Conservation (phyloP, 2,888 invertebrate species). For the Drosophila prolongata region DNA sequence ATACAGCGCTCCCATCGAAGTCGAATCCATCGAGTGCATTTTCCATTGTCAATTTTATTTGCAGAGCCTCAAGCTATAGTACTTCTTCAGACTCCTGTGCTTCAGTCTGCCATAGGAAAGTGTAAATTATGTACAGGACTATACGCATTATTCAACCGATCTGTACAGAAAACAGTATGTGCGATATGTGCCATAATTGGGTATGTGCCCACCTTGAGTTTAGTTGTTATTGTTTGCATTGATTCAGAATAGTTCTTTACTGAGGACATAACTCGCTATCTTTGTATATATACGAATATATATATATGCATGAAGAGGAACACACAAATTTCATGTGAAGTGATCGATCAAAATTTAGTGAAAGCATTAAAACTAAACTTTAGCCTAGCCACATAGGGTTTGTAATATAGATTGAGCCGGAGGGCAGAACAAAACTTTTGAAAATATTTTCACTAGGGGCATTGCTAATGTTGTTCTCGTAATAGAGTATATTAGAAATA, state of each 20-base stretch:
- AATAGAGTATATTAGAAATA: slow-evolving; percentile 37
- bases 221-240: slow-evolving; percentile 41
- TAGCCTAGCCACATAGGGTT: slow-evolving; percentile 42
- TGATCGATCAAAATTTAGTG: slow-evolving; percentile 72
- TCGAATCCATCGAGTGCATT: slow-evolving; percentile 33
- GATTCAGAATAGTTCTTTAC: slow-evolving; percentile 14
- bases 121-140: slow-evolving; percentile 52
- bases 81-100: slow-evolving; percentile 20
- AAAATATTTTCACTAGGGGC: slow-evolving; percentile 48
- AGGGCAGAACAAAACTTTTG: slow-evolving; percentile 28
- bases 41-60: slow-evolving; percentile 63
- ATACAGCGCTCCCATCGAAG: slow-evolving; percentile 11
- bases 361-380: slow-evolving; percentile 47
- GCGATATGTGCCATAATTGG: slow-evolving; percentile 73
- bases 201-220: slow-evolving; percentile 15
- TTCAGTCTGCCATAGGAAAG: slow-evolving; percentile 29
- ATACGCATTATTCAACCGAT: slow-evolving; percentile 51
- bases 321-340: slow-evolving; percentile 53
- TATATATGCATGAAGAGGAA: slow-evolving; percentile 14
- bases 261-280: slow-evolving; percentile 20
- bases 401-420: slow-evolving; percentile 47
- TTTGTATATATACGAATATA: slow-evolving; percentile 24
- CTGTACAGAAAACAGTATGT: slow-evolving; percentile 58
- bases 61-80: slow-evolving; percentile 54
- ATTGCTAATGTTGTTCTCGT: slow-evolving; percentile 61